phyloP scores from a whole-genome alignment of 2,888 invertebrate species.

The Latrodectus hesperus region DNA sequence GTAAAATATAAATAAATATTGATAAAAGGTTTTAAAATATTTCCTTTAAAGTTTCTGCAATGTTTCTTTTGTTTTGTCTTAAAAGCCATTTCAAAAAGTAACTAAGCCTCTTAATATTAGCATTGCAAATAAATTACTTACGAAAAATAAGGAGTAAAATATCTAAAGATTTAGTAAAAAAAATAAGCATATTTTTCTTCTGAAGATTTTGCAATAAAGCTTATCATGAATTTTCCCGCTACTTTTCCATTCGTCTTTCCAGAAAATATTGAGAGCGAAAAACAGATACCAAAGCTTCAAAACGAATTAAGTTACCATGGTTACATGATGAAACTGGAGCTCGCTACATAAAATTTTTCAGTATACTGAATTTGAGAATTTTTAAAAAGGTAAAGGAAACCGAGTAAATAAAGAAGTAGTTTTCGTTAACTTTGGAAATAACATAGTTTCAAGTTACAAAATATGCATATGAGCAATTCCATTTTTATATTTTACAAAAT shows the following conservation, averaged over 20 bases:
- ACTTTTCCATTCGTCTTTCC: slow-evolving; percentile 4
- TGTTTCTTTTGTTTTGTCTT: slow-evolving; percentile 3
- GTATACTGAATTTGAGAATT: slow-evolving; percentile 14
- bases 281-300: slow-evolving; percentile 10
- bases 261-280: neutral
- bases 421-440: neutral
- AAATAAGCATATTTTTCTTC: slow-evolving; percentile 10
- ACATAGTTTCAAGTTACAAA: too few relatives aligned
- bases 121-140: slow-evolving; percentile 56
- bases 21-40: slow-evolving; percentile 19
- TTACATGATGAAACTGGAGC: slow-evolving; percentile 33
- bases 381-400: neutral
- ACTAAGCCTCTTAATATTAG: slow-evolving; percentile 30
- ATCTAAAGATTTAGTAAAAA: slow-evolving; percentile 11
- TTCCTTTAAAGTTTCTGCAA: slow-evolving; percentile 12
- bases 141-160: slow-evolving; percentile 10
- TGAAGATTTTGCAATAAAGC: slow-evolving; percentile 23
- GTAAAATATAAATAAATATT: neutral
- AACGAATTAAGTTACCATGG: slow-evolving; percentile 54
- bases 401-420: slow-evolving; percentile 22
- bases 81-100: neutral
- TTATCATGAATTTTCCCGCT: slow-evolving; percentile 17
- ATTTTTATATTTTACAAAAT: too few relatives aligned
- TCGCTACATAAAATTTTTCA: slow-evolving; percentile 21
- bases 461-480: too few relatives aligned